Evolutionary conservation across 2,888 invertebrate species (phyloP), one percentile per base, ranked within the genome.

Genomic region (Drosophila vallismaia): DNA sequence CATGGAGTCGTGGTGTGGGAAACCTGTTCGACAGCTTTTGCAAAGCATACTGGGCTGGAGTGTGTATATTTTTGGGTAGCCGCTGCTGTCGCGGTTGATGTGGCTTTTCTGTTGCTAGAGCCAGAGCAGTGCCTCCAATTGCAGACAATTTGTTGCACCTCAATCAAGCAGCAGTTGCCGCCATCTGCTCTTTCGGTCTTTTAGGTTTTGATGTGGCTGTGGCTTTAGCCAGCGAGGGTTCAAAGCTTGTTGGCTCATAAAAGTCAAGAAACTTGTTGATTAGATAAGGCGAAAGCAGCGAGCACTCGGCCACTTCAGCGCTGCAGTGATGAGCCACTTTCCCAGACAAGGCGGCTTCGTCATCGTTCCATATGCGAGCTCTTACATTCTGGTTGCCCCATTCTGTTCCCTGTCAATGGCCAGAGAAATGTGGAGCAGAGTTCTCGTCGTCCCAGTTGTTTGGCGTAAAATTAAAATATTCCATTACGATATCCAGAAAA

Each of bases 61-160:
- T 70, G 59, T 57, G 59, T 73, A 59, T 71, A 74, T 72, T 74
- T 78, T 82, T 71, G 78, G 82, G 77, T 52, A 73, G 69, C 28
- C 28, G 4, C 28, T 28, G 28, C 57, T 44, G 38, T 33, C n/a
- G 24, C 56, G 38, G n/a, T 28, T 38, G 55, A 53, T 52, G 50
- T 12, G 42, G 45, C 50, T 51, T 45, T 14, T 40, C 40, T 19
- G 55, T 26, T 60, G 62, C 45, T 52, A 57, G 46, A 36, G 51
- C 29, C 57, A 56, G 45, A 52, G 60, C 51, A 38, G 42, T 78
- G 82, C 71, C 70, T 67, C 75, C 74, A 76, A 80, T 80, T 79
- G 82, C 79, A 82, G 82, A 85, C 85, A 82, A 85, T 85, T 79
- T 82, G 85, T 85, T 84, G 84, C 84, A 82, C 85, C 82, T 82